Conservation (phyloP, 2,797 vertebrate genomes). For the Eulemur albifrons region DNA sequence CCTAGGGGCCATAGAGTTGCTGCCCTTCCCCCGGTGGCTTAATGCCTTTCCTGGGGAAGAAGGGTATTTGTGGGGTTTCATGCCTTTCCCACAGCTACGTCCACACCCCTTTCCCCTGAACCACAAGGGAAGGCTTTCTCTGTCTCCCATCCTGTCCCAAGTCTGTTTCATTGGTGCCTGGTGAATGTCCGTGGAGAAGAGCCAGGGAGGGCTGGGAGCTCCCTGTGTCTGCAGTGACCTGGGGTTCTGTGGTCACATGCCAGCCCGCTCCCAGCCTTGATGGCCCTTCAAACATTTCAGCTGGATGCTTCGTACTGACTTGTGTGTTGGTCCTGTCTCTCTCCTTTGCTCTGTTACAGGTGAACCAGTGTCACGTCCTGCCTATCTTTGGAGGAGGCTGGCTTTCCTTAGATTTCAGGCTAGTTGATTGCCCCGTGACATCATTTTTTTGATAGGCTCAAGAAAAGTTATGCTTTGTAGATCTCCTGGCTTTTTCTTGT, state of each 20-base stretch:
- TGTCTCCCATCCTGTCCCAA: background rate
- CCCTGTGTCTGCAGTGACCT: background rate
- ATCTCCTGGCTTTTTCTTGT: background rate
- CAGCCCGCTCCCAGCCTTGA: background rate
- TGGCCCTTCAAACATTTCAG: background rate
- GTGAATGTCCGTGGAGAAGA: background rate
- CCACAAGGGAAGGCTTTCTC: background rate
- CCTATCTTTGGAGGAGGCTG: background rate
- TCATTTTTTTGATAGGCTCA: background rate
- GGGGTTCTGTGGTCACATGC: background rate
- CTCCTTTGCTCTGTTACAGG: background rate
- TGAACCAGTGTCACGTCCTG: rapidly evolving
- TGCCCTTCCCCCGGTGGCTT: background rate
- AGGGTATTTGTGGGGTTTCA: background rate
- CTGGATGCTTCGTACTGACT: background rate
- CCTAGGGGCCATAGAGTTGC: background rate
- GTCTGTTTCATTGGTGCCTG: background rate
- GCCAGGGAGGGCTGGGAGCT: background rate
- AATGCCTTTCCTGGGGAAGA: background rate
- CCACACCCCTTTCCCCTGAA: background rate
- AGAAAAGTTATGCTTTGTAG: background rate
- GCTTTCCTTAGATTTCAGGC: background rate
- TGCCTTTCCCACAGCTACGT: background rate
- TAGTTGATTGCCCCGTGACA: background rate
- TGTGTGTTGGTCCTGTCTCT: background rate